Percentiles rank a stretch among this genome's conserved stretches.
Evolutionary conservation across 2,113 vertebrate genomes (phyloP).

Genomic region (Gambusia affinis): DNA sequence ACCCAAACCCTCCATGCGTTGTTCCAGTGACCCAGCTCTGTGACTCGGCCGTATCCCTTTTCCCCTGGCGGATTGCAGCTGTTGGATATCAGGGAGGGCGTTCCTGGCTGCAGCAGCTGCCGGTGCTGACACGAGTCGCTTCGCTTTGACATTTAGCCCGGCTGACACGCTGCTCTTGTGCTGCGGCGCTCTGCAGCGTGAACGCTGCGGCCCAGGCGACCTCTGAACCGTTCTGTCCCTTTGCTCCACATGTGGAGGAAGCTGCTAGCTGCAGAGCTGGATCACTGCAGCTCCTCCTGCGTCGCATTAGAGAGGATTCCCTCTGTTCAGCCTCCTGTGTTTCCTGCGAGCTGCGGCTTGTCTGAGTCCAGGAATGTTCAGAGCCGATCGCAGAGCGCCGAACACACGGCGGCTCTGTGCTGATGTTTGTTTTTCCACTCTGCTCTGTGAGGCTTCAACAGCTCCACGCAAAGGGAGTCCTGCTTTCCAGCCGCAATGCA

Average conservation of each 20-base stretch:
- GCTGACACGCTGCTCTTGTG: constrained; percentile 17
- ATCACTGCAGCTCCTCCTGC: no score
- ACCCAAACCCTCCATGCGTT: constrained; percentile 18
- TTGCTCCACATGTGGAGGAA: no score
- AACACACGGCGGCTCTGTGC: constrained; percentile 77
- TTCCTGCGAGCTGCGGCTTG: constrained; percentile 63
- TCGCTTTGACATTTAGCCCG: constrained; percentile 57
- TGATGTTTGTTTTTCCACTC: constrained; percentile 80
- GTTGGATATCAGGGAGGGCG: constrained; percentile 68
- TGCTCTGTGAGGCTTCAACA: constrained; percentile 70
- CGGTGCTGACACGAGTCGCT: constrained; percentile 42
- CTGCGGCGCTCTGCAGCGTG: not conserved
- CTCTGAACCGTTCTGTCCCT: not conserved
- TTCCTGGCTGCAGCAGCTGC: constrained; percentile 61
- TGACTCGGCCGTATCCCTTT: constrained; percentile 66
- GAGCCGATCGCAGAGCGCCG: constrained; percentile 62
- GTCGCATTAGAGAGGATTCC: constrained; percentile 36
- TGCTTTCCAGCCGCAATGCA: constrained; percentile 64
- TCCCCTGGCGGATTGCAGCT: constrained; percentile 75
- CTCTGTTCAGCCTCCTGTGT: constrained; percentile 27
- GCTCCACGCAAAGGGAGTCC: constrained; percentile 67
- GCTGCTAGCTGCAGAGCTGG: no score
- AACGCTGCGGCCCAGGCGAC: constrained; percentile 24
- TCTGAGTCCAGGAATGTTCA: constrained; percentile 73
- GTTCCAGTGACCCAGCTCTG: constrained; percentile 42